These are phyloP conservation scores for Strigamia maritima DNA, from an alignment of 2,888 invertebrate species.

Conservation along the genomic window DNA sequence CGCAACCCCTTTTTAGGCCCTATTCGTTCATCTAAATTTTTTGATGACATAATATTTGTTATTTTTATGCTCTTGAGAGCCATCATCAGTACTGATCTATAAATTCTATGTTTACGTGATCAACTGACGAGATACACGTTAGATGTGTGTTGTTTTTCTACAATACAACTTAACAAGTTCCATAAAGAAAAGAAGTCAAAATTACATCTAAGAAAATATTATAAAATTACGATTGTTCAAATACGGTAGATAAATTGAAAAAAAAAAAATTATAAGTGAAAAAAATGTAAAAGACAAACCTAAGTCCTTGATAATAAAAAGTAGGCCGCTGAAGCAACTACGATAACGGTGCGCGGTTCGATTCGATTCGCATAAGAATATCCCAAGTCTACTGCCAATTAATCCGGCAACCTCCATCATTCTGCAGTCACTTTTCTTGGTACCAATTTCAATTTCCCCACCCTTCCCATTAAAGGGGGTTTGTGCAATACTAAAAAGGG, in stretches of 20 bases:
- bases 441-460: conserved; percentile 29
- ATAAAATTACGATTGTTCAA: no score
- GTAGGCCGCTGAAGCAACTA: background rate
- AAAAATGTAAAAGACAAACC: background rate
- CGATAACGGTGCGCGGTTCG: conserved; percentile 1
- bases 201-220: no score
- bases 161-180: no score
- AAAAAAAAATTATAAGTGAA: background rate
- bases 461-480: conserved; percentile 29
- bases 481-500: conserved; percentile 31
- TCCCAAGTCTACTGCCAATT: conserved; percentile 12
- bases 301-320: background rate
- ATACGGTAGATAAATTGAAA: background rate
- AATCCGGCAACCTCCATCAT: conserved; percentile 16
- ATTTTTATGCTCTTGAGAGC: no score
- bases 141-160: no score
- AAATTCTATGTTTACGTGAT: no score
- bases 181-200: no score
- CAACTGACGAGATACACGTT: no score
- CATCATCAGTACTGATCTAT: no score
- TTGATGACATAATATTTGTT: no score
- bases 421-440: conserved; percentile 17
- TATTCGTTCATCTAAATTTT: no score
- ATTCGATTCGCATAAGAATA: conserved; percentile 9
- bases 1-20: no score